phyloP scores from a whole-genome alignment of 2,888 invertebrate genomes.

The Cheilosia scutellata region DNA sequence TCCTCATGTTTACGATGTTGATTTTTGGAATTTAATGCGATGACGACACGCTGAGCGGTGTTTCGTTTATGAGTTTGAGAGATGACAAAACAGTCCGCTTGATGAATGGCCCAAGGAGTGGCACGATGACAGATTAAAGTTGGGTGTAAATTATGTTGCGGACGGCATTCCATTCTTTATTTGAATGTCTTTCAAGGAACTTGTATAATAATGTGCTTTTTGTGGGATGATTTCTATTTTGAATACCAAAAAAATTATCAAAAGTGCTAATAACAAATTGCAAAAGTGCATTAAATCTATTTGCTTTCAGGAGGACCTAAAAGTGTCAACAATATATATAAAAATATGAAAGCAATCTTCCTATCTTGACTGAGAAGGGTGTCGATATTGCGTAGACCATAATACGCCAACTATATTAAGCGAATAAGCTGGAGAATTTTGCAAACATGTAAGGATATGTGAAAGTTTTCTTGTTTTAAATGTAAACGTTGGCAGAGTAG shows the following conservation, averaged over 20 bases:
- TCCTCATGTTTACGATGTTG: conserved; percentile 65
- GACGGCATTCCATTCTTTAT: conserved; percentile 59
- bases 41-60: conserved; percentile 72
- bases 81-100: conserved; percentile 66
- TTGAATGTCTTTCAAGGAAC: conserved; percentile 23
- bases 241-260: not conserved
- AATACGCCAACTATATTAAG: too few species aligned
- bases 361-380: too few species aligned
- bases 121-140: conserved; percentile 71
- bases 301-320: too few species aligned
- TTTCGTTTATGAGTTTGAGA: conserved; percentile 71
- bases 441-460: too few species aligned
- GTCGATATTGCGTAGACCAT: too few species aligned
- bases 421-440: too few species aligned
- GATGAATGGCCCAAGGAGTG: conserved; percentile 73
- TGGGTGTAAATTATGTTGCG: conserved; percentile 72
- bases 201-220: conserved; percentile 30
- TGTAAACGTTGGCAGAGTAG: too few species aligned
- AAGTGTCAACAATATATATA: too few species aligned
- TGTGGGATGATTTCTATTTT: not conserved
- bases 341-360: too few species aligned
- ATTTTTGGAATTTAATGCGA: conserved; percentile 70
- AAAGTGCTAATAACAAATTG: too few species aligned
- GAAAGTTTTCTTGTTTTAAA: too few species aligned
- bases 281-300: too few species aligned